Evolutionary conservation across 2,888 invertebrate species (phyloP).

Genomic region (Petrolisthes cinctipes): DNA sequence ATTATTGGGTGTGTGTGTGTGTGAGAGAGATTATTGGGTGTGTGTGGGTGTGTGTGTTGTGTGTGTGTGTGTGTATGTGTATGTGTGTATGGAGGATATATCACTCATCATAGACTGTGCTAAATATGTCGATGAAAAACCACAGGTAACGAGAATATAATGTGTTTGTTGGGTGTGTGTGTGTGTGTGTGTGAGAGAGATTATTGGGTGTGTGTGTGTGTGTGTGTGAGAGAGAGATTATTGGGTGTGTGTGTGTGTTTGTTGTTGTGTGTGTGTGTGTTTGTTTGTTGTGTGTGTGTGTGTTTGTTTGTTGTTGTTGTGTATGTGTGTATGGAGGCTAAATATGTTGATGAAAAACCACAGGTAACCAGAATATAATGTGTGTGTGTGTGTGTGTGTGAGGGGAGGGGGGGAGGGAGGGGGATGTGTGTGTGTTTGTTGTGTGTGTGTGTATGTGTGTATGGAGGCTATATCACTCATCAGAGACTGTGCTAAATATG

Average conservation of each 20-base stretch:
- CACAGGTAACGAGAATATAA: conserved; percentile 72
- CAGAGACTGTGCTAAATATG: conserved; percentile 93
- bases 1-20: too few species aligned
- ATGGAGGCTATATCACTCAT: conserved; percentile 99
- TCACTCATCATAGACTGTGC: conserved; percentile 95
- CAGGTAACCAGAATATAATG: conserved; percentile 70
- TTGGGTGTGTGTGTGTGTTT: not conserved
- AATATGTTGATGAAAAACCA: conserved; percentile 89
- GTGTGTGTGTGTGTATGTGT: too few species aligned
- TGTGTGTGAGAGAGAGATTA: not conserved
- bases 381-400: too few species aligned
- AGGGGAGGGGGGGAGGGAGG: too few species aligned
- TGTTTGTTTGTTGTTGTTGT: too few species aligned
- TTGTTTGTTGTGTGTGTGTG: too few species aligned
- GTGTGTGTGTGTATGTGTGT: too few species aligned
- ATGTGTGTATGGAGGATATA: conserved; percentile 99
- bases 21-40: too few species aligned
- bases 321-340: conserved; percentile 99
- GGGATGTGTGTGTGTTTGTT: too few species aligned
- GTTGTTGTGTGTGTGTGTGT: not conserved
- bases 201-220: not conserved
- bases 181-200: not conserved
- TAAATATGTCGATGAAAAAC: conserved; percentile 89
- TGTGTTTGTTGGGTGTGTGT: too few species aligned
- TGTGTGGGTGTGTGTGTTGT: too few species aligned